phyloP scores from a whole-genome alignment of 2,113 vertebrate species.

The Onychostoma macrolepis region DNA sequence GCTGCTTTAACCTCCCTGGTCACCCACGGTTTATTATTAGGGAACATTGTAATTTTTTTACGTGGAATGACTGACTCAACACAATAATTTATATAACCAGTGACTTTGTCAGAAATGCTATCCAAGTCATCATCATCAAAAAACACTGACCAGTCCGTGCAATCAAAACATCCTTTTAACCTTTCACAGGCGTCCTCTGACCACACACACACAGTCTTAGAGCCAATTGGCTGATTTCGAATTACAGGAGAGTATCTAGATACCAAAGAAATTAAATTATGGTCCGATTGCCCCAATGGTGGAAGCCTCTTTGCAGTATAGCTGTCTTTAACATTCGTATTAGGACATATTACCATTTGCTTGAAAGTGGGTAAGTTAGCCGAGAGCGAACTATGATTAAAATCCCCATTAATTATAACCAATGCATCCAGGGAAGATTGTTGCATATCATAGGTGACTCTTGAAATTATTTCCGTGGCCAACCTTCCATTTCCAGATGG shows the following conservation, averaged over 20 bases:
- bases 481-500: background rate
- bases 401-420: background rate
- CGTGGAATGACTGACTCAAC: background rate
- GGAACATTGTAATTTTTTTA: background rate
- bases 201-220: background rate
- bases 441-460: background rate
- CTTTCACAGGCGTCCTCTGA: background rate
- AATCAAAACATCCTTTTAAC: background rate
- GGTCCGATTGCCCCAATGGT: background rate
- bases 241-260: background rate
- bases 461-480: background rate
- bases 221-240: background rate
- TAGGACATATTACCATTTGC: background rate
- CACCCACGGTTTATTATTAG: background rate
- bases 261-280: background rate
- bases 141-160: background rate
- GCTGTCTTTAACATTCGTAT: background rate
- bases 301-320: background rate
- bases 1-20: background rate
- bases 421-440: background rate
- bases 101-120: background rate
- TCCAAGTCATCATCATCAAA: background rate
- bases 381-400: background rate
- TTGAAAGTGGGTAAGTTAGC: background rate
- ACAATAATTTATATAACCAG: background rate